Evolutionary conservation across 2,888 invertebrate genomes (phyloP).

Genomic region (Ectropis crepuscularia): DNA sequence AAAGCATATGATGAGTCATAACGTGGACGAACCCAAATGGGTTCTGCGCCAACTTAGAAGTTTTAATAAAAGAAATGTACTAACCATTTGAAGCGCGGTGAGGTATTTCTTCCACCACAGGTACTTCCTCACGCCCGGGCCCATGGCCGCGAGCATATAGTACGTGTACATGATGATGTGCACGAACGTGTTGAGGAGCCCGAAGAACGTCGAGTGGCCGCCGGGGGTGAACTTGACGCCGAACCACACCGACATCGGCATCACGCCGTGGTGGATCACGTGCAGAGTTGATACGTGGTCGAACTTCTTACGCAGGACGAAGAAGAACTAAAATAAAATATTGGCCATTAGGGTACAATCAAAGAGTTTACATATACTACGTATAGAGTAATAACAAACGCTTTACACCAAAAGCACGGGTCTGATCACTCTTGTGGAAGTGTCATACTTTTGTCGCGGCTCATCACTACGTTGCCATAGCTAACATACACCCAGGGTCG

Average conservation of each 20-base stretch:
- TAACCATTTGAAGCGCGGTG: constrained; percentile 95
- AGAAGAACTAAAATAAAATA: constrained; percentile 90
- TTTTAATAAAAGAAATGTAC: constrained; percentile 31
- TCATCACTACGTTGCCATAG: no score
- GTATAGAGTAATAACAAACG: no score
- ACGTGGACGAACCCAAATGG: no score
- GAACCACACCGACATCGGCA: constrained; percentile 99
- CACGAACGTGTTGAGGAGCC: constrained; percentile 97
- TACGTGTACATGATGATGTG: constrained; percentile 98
- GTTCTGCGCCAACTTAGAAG: no score
- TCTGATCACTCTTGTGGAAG: no score
- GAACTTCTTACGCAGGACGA: constrained; percentile 96
- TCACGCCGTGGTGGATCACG: constrained; percentile 98
- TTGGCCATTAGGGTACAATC: no score
- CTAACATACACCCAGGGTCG: no score
- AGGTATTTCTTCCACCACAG: constrained; percentile 99
- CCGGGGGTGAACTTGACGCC: constrained; percentile 98
- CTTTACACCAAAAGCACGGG: no score
- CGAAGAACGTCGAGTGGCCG: constrained; percentile 98
- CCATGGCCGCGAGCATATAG: constrained; percentile 95
- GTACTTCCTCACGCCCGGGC: constrained; percentile 93
- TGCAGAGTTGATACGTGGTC: constrained; percentile 96
- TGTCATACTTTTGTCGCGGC: no score
- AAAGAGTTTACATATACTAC: no score
- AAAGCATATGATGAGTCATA: no score